Conservation (phyloP, 2,113 vertebrate species). For the Sminthopsis crassicaudata region DNA sequence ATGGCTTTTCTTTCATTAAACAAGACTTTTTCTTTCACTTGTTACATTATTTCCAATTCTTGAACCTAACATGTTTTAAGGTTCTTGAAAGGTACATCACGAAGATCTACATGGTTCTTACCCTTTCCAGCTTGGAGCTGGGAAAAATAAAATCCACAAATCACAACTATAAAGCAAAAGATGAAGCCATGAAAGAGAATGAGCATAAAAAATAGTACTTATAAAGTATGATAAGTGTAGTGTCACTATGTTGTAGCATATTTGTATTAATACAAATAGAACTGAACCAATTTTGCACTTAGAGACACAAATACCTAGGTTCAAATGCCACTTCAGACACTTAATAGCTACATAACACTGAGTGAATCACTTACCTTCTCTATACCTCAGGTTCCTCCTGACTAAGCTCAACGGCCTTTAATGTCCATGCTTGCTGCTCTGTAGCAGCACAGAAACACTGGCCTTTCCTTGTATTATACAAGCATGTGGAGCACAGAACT, state of each 20-base stretch:
- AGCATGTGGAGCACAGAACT: not conserved
- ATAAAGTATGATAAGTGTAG: not conserved
- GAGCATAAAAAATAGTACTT: constrained; percentile 38
- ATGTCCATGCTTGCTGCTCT: not conserved
- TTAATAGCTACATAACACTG: not conserved
- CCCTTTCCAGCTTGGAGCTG: not conserved
- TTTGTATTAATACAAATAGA: not conserved
- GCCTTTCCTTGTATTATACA: not conserved
- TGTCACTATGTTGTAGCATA: not conserved
- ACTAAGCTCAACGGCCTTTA: not conserved
- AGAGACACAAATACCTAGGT: not conserved
- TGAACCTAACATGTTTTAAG: not conserved
- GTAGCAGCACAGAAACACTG: not conserved
- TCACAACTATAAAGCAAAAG: not conserved
- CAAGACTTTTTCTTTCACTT: not conserved
- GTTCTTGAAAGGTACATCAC: not conserved
- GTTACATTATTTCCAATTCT: not conserved
- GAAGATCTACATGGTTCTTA: not conserved
- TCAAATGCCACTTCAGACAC: not conserved
- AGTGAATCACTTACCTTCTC: not conserved
- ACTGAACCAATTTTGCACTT: not conserved
- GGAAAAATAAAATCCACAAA: not conserved
- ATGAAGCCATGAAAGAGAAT: not conserved
- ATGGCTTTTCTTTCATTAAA: not conserved
- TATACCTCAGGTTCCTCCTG: not conserved